Conservation (phyloP, 2,797 vertebrate species). For the Aldrovandia affinis region DNA sequence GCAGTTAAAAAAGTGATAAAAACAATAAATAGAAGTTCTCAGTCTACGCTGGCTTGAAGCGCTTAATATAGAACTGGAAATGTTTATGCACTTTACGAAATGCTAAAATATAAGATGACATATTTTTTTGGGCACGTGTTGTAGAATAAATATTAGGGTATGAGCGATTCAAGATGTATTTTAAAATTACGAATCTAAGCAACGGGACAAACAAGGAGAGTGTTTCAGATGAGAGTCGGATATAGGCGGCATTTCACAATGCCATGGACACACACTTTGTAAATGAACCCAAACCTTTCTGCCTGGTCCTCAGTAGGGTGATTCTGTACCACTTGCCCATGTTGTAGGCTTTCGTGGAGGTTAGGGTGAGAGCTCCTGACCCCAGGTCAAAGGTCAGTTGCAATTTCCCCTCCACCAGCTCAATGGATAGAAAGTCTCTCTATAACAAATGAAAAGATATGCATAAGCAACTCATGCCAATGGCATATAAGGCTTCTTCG, state of each 20-base stretch:
- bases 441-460: constrained; percentile 51
- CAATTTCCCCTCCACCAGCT: constrained; percentile 85
- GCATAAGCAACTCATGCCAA: too few species aligned
- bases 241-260: neutral
- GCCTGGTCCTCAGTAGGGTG: constrained; percentile 87
- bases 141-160: too few species aligned
- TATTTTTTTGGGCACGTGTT: too few species aligned
- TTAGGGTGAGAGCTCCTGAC: constrained; percentile 83
- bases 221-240: neutral
- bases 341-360: constrained; percentile 85
- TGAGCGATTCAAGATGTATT: too few species aligned
- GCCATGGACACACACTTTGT: too few species aligned
- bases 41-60: neutral
- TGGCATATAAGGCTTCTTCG: too few species aligned
- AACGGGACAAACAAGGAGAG: neutral
- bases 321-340: constrained; percentile 91
- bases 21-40: neutral
- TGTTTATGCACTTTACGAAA: neutral
- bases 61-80: neutral
- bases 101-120: too few species aligned
- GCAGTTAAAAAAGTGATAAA: neutral
- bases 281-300: constrained; percentile 77
- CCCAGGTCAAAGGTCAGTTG: constrained; percentile 88
- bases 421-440: constrained; percentile 92
- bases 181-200: neutral